Evolutionary conservation across 1,140 invertebrate species (phyloP), one percentile per base, ranked within the genome.

Genomic region (Drosophila mojavensis): DNA sequence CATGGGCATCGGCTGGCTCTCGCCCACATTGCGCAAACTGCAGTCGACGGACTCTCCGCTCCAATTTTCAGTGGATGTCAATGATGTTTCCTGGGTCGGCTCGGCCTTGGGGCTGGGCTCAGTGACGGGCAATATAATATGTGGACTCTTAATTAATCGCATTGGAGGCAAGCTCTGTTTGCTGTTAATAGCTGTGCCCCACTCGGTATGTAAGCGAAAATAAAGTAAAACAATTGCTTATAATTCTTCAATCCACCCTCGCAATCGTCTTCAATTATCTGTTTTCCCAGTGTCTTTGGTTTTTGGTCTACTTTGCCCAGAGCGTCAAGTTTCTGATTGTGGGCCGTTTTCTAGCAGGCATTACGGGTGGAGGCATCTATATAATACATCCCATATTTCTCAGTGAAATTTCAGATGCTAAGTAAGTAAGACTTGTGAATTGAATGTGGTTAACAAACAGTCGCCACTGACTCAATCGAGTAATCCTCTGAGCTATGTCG

Each of bases 301-400:
- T 90, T 30, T 47, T 91, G 65, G 78, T 84, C 2, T 83, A 80
- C 26, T 88, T 75, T 48, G 85, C 85, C 4, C 28, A 65, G 17
- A 79, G 86, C 24, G 80, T 91, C n/a, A 68, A 81, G 47, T 81
- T 67, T 20, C 85, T 92, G 28, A 91, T 92, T 26, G 68, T 91
- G 33, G 92, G 91, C 6, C 79, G 93, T 28, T 81, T 92, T 6
- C 41, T 93, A 4, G 78, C 80, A 15, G 93, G 93, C 33, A 78
- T 93, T 5, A 84, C 82, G 1, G 77, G 90, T 13, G 90, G 90
- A 15, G 85, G 82, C 58, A 78, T 78, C 20, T 91, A 85, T 60
- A 73, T 84, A 67, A 67, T 80, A 45, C 73, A 88, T 55, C 78
- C 90, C 15, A 55, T 91, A 43, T 91, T 88, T 33, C 76, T 91